Percentiles rank a stretch among this genome's conserved stretches.
Conservation (phyloP, 2,797 vertebrate species). For the Florisuga fusca region DNA sequence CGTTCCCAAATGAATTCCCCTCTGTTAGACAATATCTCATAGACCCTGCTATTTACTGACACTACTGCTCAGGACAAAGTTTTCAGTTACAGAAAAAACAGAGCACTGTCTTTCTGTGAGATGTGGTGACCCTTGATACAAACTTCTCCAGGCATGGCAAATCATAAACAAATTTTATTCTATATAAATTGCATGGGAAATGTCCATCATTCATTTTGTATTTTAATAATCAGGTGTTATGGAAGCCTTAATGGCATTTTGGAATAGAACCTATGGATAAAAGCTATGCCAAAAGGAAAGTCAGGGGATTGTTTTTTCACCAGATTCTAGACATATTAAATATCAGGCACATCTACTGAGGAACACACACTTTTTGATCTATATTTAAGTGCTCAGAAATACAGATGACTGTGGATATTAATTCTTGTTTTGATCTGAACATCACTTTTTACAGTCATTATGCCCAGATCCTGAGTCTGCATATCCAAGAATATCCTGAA, state of each 20-base stretch:
- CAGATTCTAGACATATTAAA: background rate
- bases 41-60: slow-evolving; percentile 26
- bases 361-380: background rate
- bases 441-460: background rate
- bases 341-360: background rate
- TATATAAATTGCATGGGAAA: background rate
- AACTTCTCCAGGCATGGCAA: background rate
- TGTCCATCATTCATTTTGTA: background rate
- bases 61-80: background rate
- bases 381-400: background rate
- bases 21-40: slow-evolving; percentile 10
- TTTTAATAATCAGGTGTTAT: background rate
- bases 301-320: background rate
- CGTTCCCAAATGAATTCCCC: slow-evolving; percentile 42
- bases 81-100: slow-evolving; percentile 2
- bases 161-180: background rate
- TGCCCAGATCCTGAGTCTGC: background rate
- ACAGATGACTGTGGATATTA: background rate
- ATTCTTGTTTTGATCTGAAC: background rate
- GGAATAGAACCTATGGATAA: background rate
- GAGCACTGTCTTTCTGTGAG: background rate
- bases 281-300: background rate
- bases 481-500: background rate
- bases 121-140: background rate
- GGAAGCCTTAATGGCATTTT: background rate